phyloP scores from a whole-genome alignment of 2,113 vertebrate species.

The Gorsachius goisagi region DNA sequence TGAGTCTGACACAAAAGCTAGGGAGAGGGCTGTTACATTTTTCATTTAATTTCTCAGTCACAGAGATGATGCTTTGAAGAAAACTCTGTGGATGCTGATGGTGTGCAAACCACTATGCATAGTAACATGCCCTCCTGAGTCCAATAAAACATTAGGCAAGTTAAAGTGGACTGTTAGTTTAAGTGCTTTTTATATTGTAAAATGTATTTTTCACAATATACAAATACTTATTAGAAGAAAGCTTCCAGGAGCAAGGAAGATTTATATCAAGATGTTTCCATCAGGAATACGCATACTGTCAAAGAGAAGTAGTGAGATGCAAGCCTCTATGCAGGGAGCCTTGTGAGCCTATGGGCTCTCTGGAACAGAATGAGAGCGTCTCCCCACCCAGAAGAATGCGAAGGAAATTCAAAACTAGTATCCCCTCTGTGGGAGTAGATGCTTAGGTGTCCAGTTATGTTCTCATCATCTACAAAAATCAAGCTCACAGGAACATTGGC shows the following conservation, averaged over 20 bases:
- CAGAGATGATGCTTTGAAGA: not conserved
- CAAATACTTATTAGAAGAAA: not conserved
- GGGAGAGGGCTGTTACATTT: not conserved
- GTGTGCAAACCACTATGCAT: not conserved
- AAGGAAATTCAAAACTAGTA: not conserved
- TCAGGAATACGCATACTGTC: not conserved
- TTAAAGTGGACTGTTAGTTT: not conserved
- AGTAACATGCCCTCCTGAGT: not conserved
- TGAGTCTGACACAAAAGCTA: not conserved
- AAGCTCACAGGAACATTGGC: conserved; percentile 8
- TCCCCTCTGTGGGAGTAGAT: not conserved
- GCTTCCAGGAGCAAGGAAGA: not conserved
- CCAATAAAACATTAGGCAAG: not conserved
- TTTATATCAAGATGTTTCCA: not conserved
- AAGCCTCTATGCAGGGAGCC: not conserved
- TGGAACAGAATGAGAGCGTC: not conserved
- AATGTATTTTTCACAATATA: not conserved
- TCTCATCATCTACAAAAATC: not conserved
- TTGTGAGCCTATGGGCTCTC: not conserved
- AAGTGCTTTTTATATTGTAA: not conserved
- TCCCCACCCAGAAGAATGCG: not conserved
- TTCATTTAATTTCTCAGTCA: not conserved
- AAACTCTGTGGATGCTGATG: not conserved
- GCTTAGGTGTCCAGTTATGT: not conserved
- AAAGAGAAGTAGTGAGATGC: not conserved